A percentile compares a stretch with the other conserved stretches of the same genome.
Evolutionary conservation across 2,113 vertebrate species (phyloP).

Genomic region (Bettongia penicillata): DNA sequence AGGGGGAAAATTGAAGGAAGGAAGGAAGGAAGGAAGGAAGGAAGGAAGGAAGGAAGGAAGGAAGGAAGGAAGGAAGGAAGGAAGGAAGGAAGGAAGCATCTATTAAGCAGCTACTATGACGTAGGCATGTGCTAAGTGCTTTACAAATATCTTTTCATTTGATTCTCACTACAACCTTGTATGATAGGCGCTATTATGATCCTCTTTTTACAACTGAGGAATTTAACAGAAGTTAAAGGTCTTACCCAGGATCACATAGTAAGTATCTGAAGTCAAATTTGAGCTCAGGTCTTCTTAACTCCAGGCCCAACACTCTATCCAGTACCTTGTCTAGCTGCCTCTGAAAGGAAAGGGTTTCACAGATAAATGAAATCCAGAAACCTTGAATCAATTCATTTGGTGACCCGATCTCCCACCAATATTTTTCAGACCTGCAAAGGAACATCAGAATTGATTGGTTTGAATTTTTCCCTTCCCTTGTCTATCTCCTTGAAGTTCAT

Average conservation of each 20-base stretch:
- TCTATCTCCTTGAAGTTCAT: fast-evolving
- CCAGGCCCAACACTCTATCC: too few species aligned
- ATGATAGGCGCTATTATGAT: background rate
- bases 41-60: background rate
- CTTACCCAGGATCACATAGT: background rate
- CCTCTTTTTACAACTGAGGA: background rate
- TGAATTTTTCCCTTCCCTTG: background rate
- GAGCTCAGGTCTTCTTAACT: background rate
- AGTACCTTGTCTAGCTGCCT: too few species aligned
- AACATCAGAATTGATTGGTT: background rate
- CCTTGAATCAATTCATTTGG: background rate
- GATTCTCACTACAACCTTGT: background rate
- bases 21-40: background rate
- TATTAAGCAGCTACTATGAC: background rate
- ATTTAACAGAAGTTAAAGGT: background rate
- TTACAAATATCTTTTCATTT: background rate
- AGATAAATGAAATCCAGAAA: background rate
- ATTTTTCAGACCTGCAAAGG: background rate
- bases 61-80: too few species aligned
- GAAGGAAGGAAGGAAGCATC: background rate
- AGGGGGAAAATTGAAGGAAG: background rate
- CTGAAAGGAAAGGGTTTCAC: background rate
- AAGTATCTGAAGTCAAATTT: background rate
- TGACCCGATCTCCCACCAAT: background rate
- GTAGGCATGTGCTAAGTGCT: background rate